Evolutionary conservation across 2,797 vertebrate genomes (phyloP).

Genomic region (Gephyroberyx darwinii): DNA sequence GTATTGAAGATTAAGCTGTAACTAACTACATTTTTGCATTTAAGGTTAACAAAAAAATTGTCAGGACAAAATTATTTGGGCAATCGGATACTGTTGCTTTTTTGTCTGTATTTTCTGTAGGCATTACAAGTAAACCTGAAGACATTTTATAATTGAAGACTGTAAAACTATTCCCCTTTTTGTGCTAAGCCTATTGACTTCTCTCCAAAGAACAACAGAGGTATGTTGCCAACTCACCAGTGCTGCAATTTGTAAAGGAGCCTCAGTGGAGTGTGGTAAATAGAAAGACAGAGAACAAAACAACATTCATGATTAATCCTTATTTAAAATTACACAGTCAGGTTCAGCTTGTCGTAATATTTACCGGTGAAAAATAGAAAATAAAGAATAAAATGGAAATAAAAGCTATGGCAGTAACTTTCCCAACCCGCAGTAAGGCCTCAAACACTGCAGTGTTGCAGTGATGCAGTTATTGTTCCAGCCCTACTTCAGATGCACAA

Average conservation of each 20-base stretch:
- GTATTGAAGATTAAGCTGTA: too few relatives aligned
- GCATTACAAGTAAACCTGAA: slow-evolving; percentile 16
- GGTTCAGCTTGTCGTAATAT: slow-evolving; percentile 35
- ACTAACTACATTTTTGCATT: too few relatives aligned
- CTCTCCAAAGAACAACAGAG: slow-evolving; percentile 31
- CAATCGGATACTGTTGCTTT: background rate
- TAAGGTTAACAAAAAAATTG: background rate
- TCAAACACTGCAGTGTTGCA: background rate
- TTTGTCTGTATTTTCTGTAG: background rate
- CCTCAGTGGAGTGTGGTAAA: slow-evolving; percentile 53
- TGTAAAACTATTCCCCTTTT: slow-evolving; percentile 25
- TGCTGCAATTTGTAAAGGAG: slow-evolving; percentile 58
- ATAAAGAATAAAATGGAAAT: background rate
- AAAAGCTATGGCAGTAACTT: slow-evolving; percentile 18
- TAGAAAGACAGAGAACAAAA: slow-evolving; percentile 62
- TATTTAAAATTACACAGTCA: slow-evolving; percentile 57
- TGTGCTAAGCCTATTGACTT: slow-evolving; percentile 41
- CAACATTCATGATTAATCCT: slow-evolving; percentile 66
- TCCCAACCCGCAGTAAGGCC: slow-evolving; percentile 11
- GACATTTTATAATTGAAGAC: slow-evolving; percentile 20
- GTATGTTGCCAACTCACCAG: slow-evolving; percentile 46
- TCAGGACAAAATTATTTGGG: too few relatives aligned
- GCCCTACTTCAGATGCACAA: background rate
- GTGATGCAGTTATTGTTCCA: background rate
- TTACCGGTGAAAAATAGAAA: slow-evolving; percentile 24